Base-by-base conservation (phyloP, 2,113 vertebrate genomes). In the Muscicapa adusta region DNA sequence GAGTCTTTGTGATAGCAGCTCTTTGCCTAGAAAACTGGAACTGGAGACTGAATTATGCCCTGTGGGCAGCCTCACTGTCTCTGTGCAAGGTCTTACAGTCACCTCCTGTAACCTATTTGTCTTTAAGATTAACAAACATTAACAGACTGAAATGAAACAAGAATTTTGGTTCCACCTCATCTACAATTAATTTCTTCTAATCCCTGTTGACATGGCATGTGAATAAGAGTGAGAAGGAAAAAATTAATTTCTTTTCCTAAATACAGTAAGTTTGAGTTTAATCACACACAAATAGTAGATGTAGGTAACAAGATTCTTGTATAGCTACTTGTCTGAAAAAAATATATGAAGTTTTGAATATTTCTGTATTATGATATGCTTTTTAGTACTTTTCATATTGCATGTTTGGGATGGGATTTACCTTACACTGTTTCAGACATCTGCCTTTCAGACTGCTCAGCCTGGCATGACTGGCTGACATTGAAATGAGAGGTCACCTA, bases 131-230 rank as follows among this genome's bases (percentile, higher is more conserved):
- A 89, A 58, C 18, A 76, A 61, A 61, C 2, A 1, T 62, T 61
- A 81, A 77, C 5, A 60, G 10, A 47, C 33, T 76, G 19, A 31
- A 88, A 80, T n/a, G 61, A 85, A 95, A 68, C 51, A 57, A 58
- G 15, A 11, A 3, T 90, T 85, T 91, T 38, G 38, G 56, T 70
- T 51, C 25, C 51, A 50, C 56, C 36, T 74, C 70, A 88, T 40
- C n/a, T 71, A 56, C 78, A 70, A 36, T 62, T 80, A 13, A 40
- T 40, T 91, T 1, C 0, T 34, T 71, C 7, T 89, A 91, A 57
- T 65, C 45, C 4, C 0, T 56, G 26, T 28, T 18, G 4, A 18
- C 51, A 70, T 23, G 65, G 48, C 18, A 43, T 0, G 0, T 1
- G 2, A 65, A 89, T 73, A 92, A 40, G 63, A 43, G 76, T 12